Percentiles rank a stretch among this genome's conserved stretches.
These are phyloP conservation scores for Andrena flavipes DNA, from an alignment of 2,888 invertebrate species.

Conservation along the genomic window DNA sequence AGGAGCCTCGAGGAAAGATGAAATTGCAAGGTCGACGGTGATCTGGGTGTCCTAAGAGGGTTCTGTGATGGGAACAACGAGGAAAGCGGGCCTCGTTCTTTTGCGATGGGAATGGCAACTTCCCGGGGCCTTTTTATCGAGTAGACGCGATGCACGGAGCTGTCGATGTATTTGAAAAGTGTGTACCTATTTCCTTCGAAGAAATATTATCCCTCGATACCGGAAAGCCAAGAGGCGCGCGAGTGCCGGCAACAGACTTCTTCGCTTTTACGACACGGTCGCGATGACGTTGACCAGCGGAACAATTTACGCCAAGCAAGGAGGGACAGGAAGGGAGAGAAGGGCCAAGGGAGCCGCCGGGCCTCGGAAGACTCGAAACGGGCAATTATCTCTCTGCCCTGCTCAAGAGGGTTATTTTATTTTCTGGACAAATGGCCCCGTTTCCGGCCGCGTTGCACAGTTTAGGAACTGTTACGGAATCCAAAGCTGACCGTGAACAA, in stretches of 20 bases:
- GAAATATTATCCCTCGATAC: too few species aligned
- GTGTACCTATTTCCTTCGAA: too few species aligned
- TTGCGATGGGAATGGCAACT: too few species aligned
- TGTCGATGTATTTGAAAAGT: too few species aligned
- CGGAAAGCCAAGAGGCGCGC: neutral
- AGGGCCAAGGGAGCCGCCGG: slow-evolving; percentile 18
- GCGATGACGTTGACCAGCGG: slow-evolving; percentile 17
- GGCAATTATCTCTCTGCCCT: slow-evolving; percentile 63
- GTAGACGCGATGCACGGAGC: too few species aligned
- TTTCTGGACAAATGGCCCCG: slow-evolving; percentile 72
- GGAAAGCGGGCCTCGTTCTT: neutral
- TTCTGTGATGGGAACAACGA: neutral
- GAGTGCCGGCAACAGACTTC: neutral
- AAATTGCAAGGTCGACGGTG: slow-evolving; percentile 59
- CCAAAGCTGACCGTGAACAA: slow-evolving; percentile 45
- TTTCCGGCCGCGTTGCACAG: slow-evolving; percentile 62
- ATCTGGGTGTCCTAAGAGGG: neutral
- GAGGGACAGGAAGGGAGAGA: slow-evolving; percentile 13
- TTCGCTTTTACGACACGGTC: slow-evolving; percentile 7
- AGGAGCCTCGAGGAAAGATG: slow-evolving; percentile 55
- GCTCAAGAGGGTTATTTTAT: slow-evolving; percentile 71
- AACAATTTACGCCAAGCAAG: slow-evolving; percentile 27
- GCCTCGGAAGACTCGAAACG: slow-evolving; percentile 59
- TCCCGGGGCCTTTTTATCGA: too few species aligned
- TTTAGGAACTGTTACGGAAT: slow-evolving; percentile 61